Percentiles rank a stretch among this genome's conserved stretches.
Evolutionary conservation across 2,113 vertebrate genomes (phyloP).

Genomic region (Pluvianellus socialis): DNA sequence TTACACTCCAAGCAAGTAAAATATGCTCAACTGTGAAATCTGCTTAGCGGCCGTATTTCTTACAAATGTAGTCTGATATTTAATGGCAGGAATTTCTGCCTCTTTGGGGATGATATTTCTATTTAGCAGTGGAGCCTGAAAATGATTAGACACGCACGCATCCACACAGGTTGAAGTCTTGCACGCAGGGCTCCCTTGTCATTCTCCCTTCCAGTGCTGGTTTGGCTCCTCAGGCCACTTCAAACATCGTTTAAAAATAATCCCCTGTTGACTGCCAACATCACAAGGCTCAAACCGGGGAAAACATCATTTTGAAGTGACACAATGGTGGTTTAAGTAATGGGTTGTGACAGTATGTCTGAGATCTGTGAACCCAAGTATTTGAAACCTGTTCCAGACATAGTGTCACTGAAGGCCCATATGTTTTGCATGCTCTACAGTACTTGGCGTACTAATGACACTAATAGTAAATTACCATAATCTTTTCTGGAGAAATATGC

Average conservation of each 20-base stretch:
- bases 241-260: conserved; percentile 25
- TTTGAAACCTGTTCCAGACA: neutral
- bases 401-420: neutral
- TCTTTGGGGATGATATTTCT: neutral
- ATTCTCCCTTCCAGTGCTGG: neutral
- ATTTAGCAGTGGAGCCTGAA: neutral
- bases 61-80: neutral
- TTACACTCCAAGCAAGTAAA: neutral
- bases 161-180: neutral
- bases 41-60: neutral
- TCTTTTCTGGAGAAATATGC: neutral
- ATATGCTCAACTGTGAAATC: neutral
- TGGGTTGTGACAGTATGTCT: conserved; percentile 20
- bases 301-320: neutral
- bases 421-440: neutral
- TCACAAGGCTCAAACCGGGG: neutral
- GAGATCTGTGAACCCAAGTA: neutral
- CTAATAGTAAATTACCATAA: neutral
- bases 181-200: neutral
- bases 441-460: neutral
- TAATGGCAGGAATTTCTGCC: neutral
- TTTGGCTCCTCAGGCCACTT: neutral
- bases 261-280: neutral
- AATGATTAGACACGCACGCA: neutral
- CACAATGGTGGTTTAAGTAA: conserved; percentile 15